Evolutionary conservation across 2,888 invertebrate genomes (phyloP).

Genomic region (Peribatodes rhomboidaria): DNA sequence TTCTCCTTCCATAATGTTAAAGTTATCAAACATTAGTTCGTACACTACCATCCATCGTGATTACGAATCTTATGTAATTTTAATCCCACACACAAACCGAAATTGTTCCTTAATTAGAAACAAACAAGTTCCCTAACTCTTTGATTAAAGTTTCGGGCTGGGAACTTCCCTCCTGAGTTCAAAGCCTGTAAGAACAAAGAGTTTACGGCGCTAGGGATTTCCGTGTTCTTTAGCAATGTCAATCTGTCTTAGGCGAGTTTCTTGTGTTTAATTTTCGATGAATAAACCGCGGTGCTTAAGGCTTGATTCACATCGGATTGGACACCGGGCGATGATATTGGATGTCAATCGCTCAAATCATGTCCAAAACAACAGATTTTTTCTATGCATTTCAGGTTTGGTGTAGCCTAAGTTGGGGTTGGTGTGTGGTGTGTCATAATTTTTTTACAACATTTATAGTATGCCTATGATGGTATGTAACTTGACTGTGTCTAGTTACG

Average conservation of each 20-base stretch:
- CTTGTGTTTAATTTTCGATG: background rate
- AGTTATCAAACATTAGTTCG: background rate
- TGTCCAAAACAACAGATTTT: too few species aligned
- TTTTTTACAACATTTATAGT: too few species aligned
- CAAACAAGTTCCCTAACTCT: slow-evolving; percentile 36
- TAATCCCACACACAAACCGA: slow-evolving; percentile 22
- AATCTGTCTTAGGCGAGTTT: slow-evolving; percentile 21
- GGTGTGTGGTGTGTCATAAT: too few species aligned
- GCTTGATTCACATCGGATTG: background rate
- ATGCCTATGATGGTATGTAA: too few species aligned
- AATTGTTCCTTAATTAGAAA: slow-evolving; percentile 41
- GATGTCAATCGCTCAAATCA: too few species aligned
- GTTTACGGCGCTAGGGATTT: slow-evolving; percentile 23
- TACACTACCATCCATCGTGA: slow-evolving; percentile 17
- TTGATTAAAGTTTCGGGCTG: slow-evolving; percentile 37
- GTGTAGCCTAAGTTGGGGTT: too few species aligned
- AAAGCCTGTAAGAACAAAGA: slow-evolving; percentile 32
- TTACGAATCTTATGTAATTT: slow-evolving; percentile 28
- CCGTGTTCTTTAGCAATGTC: slow-evolving; percentile 26
- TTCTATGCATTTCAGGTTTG: too few species aligned
- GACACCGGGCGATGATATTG: background rate
- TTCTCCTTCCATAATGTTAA: background rate
- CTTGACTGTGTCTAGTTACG: too few species aligned
- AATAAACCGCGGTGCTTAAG: background rate
- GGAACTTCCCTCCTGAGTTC: slow-evolving; percentile 26